These are phyloP conservation scores for Struthidea cinerea DNA, from an alignment of 2,113 vertebrate species.

Conservation along the genomic window DNA sequence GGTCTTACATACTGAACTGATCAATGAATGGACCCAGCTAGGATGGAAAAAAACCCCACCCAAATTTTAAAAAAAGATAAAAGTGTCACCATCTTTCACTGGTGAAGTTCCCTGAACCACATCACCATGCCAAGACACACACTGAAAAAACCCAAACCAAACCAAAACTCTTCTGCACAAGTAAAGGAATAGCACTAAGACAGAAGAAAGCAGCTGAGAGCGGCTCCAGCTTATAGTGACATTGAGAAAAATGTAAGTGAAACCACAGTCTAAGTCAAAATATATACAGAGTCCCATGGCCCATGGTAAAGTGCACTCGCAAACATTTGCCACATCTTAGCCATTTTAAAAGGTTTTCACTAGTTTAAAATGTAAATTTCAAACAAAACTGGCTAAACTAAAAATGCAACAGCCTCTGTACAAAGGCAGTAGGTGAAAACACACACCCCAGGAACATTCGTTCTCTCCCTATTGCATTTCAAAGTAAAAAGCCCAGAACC, in stretches of 20 bases:
- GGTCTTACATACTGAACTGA: background rate
- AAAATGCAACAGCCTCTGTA: background rate
- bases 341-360: background rate
- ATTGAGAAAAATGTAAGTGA: background rate
- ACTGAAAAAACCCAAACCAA: background rate
- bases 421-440: background rate
- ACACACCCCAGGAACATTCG: background rate
- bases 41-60: accelerated
- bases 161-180: background rate
- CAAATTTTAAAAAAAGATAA: background rate
- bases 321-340: background rate
- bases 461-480: background rate
- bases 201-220: background rate
- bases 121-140: background rate
- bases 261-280: background rate
- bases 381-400: background rate
- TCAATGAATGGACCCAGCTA: background rate
- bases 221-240: background rate
- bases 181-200: background rate
- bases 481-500: background rate
- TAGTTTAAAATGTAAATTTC: background rate
- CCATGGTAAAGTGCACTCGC: background rate
- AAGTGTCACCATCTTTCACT: background rate
- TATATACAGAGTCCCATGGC: background rate
- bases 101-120: background rate